Evolutionary conservation across 2,113 vertebrate genomes (phyloP).

Genomic region (Saimiri boliviensis): DNA sequence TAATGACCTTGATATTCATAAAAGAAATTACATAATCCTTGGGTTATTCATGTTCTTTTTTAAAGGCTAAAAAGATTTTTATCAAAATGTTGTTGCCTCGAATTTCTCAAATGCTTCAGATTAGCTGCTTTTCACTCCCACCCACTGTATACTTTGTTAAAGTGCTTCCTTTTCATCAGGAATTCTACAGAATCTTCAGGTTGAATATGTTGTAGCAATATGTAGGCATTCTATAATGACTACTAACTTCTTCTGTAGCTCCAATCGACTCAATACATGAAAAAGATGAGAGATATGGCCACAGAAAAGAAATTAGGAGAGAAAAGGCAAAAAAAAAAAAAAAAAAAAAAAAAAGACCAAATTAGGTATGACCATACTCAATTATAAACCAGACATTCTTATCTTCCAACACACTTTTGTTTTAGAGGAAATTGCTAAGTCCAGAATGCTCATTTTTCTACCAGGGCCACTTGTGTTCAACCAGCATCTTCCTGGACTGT

Average conservation of each 20-base stretch:
- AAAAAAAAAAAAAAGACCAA: neutral
- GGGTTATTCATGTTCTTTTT: constrained; percentile 1
- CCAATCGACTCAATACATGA: neutral
- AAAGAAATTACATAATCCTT: neutral
- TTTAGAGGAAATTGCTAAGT: neutral
- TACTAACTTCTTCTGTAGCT: neutral
- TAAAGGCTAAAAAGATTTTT: constrained; percentile 42
- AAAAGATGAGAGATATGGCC: neutral
- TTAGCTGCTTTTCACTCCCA: neutral
- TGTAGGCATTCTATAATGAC: neutral
- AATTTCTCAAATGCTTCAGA: constrained; percentile 10
- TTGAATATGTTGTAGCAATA: neutral
- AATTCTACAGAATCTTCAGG: neutral
- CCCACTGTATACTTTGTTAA: neutral
- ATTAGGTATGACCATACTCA: neutral
- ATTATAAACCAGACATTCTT: neutral
- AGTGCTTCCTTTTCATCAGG: neutral
- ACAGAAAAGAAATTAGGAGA: neutral
- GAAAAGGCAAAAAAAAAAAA: neutral
- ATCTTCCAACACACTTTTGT: neutral
- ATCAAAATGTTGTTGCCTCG: neutral
- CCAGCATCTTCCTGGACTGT: neutral
- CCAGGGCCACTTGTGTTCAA: neutral
- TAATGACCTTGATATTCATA: constrained; percentile 31
- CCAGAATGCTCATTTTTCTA: neutral